Conservation (phyloP, 1,140 invertebrate genomes). For the Gonioctena quinquepunctata region DNA sequence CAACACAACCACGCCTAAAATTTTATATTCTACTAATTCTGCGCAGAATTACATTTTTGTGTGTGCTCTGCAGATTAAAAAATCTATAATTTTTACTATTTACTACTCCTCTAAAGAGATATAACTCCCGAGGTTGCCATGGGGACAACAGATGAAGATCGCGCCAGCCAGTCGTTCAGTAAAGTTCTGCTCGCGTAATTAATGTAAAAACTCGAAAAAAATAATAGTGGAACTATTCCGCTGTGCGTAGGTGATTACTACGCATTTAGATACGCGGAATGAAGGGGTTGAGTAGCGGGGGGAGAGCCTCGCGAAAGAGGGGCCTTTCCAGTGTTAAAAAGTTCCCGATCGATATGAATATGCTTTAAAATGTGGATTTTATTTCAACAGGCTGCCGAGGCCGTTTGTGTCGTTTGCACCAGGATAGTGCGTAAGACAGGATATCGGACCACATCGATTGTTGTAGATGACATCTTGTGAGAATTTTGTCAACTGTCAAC, state of each 20-base stretch:
- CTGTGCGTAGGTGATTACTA: constrained; percentile 41
- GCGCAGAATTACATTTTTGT: constrained; percentile 46
- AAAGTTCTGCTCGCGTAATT: constrained; percentile 29
- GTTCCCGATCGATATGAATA: constrained; percentile 52
- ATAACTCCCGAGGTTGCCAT: constrained; percentile 35
- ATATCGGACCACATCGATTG: too few relatives aligned
- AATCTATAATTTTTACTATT: constrained; percentile 51
- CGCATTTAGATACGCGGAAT: constrained; percentile 40
- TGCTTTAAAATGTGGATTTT: constrained; percentile 54
- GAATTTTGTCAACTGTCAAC: too few relatives aligned
- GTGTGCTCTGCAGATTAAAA: constrained; percentile 41
- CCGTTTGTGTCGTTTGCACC: constrained; percentile 21
- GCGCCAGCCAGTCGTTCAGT: constrained; percentile 28
- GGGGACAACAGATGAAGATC: constrained; percentile 39
- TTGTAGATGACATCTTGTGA: too few relatives aligned
- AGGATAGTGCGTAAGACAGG: constrained; percentile 11
- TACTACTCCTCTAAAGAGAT: constrained; percentile 43
- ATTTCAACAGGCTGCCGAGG: constrained; percentile 47
- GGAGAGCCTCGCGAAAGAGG: constrained; percentile 15
- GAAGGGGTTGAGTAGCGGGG: constrained; percentile 28
- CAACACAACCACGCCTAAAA: constrained; percentile 45
- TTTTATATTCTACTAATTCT: constrained; percentile 47
- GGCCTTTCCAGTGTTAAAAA: constrained; percentile 47
- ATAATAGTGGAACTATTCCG: constrained; percentile 34
- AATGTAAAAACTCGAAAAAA: constrained; percentile 27